phyloP scores from a whole-genome alignment of 2,888 invertebrate species.

The Hydropsyche betteni region DNA sequence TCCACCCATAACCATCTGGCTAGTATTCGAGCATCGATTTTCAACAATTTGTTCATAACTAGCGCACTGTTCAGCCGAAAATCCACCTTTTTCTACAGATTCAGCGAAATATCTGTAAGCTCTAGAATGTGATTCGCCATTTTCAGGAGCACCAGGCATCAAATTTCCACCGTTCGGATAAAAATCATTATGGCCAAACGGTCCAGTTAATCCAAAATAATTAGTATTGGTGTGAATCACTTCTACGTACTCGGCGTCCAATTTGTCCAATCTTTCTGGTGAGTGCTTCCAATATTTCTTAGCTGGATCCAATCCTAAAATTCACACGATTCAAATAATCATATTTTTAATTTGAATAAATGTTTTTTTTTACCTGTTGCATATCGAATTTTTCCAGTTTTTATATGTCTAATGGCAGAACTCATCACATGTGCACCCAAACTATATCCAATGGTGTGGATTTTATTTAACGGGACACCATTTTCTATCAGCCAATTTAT shows the following conservation, averaged over 20 bases:
- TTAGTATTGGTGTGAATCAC: conserved; percentile 53
- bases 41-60: conserved; percentile 35
- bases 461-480: conserved; percentile 32
- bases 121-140: conserved; percentile 47
- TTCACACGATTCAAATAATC: neutral
- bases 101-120: conserved; percentile 42
- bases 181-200: conserved; percentile 42
- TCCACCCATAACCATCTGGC: conserved; percentile 50
- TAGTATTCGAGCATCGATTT: conserved; percentile 40
- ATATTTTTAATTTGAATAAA: neutral
- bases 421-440: conserved; percentile 47
- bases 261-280: conserved; percentile 20
- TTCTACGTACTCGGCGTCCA: conserved; percentile 61
- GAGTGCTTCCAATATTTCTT: conserved; percentile 13
- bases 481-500: conserved; percentile 43
- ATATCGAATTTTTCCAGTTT: conserved; percentile 42
- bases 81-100: conserved; percentile 39
- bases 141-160: conserved; percentile 52
- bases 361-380: conserved; percentile 41
- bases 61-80: conserved; percentile 41
- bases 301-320: conserved; percentile 18
- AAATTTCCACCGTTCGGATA: conserved; percentile 41
- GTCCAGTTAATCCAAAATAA: neutral
- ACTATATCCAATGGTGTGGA: conserved; percentile 48
- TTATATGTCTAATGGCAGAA: conserved; percentile 34